phyloP scores from a whole-genome alignment of 2,888 invertebrate species.

The Plemyria rubiginata region DNA sequence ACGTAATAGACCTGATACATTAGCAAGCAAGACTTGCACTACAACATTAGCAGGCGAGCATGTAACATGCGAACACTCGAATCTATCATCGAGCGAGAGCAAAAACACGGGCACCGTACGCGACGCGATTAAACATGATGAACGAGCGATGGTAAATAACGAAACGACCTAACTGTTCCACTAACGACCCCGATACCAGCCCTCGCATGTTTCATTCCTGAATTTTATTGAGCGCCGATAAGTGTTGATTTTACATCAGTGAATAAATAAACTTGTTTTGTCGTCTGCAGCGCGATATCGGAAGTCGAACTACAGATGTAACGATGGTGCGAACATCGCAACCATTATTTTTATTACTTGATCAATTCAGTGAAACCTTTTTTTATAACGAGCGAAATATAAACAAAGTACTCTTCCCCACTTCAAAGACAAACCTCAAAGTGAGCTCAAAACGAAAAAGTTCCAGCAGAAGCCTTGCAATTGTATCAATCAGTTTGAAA shows the following conservation, averaged over 20 bases:
- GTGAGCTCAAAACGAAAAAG: slow-evolving; percentile 36
- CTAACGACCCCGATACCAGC: slow-evolving; percentile 67
- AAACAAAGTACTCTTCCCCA: background rate
- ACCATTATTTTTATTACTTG: background rate
- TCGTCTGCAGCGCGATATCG: slow-evolving; percentile 6
- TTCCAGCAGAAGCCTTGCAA: slow-evolving; percentile 40
- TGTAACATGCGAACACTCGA: slow-evolving; percentile 28
- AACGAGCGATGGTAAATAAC: slow-evolving; percentile 68
- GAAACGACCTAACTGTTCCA: slow-evolving; percentile 67
- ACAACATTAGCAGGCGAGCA: slow-evolving; percentile 23
- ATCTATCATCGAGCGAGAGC: slow-evolving; percentile 43
- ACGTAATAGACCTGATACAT: slow-evolving; percentile 5
- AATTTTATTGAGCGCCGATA: slow-evolving; percentile 63
- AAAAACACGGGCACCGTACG: slow-evolving; percentile 57
- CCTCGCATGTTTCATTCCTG: slow-evolving; percentile 62
- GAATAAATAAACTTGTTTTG: slow-evolving; percentile 37
- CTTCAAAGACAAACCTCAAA: slow-evolving; percentile 16
- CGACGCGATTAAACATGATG: slow-evolving; percentile 76
- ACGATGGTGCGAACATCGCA: slow-evolving; percentile 1
- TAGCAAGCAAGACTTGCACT: slow-evolving; percentile 13
- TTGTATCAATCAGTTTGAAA: slow-evolving; percentile 61
- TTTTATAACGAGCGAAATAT: slow-evolving; percentile 2
- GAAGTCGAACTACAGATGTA: slow-evolving; percentile 6
- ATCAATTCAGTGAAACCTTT: background rate
- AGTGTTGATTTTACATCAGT: slow-evolving; percentile 51